Evolutionary conservation across 2,888 invertebrate genomes (phyloP).

Genomic region (Nezara viridula): DNA sequence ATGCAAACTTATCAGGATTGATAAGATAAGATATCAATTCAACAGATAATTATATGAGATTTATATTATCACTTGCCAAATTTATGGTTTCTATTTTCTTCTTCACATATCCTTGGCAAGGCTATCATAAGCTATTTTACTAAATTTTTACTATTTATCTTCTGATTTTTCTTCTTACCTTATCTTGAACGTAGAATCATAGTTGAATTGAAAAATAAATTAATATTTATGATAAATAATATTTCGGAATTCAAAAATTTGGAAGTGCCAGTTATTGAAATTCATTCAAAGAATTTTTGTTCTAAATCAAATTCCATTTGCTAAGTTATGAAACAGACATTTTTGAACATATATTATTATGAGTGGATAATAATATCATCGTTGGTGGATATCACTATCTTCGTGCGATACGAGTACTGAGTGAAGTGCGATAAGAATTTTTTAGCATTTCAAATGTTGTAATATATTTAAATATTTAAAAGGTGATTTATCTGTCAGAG

Average conservation of each 20-base stretch:
- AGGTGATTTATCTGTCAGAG: neutral
- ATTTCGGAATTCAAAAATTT: too few species aligned
- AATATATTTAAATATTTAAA: neutral
- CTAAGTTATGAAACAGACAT: neutral
- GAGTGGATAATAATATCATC: neutral
- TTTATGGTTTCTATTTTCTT: too few species aligned
- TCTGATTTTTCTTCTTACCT: too few species aligned
- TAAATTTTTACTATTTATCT: too few species aligned
- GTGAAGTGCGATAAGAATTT: neutral
- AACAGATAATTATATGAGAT: neutral
- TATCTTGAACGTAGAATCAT: too few species aligned
- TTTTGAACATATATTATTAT: neutral
- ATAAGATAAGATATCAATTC: slow-evolving; percentile 4
- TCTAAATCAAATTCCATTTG: too few species aligned
- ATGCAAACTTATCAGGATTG: neutral
- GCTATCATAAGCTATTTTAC: too few species aligned
- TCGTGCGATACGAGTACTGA: neutral
- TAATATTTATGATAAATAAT: too few species aligned
- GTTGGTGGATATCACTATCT: slow-evolving; percentile 9
- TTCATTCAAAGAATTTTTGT: too few species aligned
- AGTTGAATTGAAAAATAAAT: too few species aligned
- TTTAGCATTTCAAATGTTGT: neutral
- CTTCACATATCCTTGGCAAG: too few species aligned
- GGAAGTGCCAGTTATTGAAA: too few species aligned
- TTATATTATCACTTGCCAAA: neutral